These are phyloP conservation scores for Carapus acus DNA, from an alignment of 2,797 vertebrate species.

Conservation along the genomic window DNA sequence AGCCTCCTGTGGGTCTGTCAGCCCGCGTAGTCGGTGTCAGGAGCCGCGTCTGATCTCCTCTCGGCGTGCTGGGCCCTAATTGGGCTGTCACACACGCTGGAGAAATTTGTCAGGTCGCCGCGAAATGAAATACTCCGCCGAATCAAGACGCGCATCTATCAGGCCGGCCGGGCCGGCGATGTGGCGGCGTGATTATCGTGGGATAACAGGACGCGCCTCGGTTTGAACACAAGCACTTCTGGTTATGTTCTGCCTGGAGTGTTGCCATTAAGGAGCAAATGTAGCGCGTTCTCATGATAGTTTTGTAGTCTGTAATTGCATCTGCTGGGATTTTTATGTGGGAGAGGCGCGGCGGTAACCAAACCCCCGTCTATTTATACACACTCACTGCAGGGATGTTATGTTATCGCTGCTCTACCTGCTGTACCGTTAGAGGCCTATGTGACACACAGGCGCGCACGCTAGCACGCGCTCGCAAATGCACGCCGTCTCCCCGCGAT, in stretches of 20 bases:
- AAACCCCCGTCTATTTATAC: slow-evolving; percentile 40
- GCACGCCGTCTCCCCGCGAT: slow-evolving; percentile 57
- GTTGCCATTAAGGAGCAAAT: slow-evolving; percentile 40
- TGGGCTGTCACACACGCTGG: slow-evolving; percentile 52
- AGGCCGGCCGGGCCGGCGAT: neutral
- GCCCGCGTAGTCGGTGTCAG: slow-evolving; percentile 45
- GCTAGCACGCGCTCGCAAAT: too few species aligned
- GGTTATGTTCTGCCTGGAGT: slow-evolving; percentile 35
- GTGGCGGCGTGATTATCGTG: slow-evolving; percentile 13
- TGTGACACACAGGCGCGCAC: too few species aligned
- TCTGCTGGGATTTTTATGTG: slow-evolving; percentile 49
- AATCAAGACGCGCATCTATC: slow-evolving; percentile 46
- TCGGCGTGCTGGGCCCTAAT: slow-evolving; percentile 45
- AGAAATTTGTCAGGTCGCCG: slow-evolving; percentile 57
- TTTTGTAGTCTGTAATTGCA: slow-evolving; percentile 41
- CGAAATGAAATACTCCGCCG: slow-evolving; percentile 45
- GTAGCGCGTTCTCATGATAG: slow-evolving; percentile 36
- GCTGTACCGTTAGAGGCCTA: slow-evolving; percentile 52
- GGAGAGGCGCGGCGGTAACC: slow-evolving; percentile 39
- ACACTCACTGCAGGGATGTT: slow-evolving; percentile 43
- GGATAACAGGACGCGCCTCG: slow-evolving; percentile 25
- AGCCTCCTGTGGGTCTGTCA: slow-evolving; percentile 43
- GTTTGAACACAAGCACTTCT: slow-evolving; percentile 29
- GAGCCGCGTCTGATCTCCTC: slow-evolving; percentile 43
- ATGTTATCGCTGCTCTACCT: slow-evolving; percentile 42